phyloP scores from a whole-genome alignment of 2,888 invertebrate genomes.

The Buathra laborator region DNA sequence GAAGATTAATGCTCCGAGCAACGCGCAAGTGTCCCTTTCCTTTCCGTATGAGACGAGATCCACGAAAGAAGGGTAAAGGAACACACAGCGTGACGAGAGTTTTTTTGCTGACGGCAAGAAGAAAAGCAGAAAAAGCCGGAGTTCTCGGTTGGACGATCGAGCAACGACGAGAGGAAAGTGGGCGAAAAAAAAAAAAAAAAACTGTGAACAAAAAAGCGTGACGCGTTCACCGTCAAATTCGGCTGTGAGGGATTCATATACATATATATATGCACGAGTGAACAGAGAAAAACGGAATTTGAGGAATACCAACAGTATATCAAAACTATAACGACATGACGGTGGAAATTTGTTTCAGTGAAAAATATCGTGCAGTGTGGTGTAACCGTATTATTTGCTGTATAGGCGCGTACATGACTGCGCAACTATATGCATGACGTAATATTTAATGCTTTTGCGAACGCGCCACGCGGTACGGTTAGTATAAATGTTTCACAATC shows the following conservation, averaged over 20 bases:
- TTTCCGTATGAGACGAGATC: not conserved
- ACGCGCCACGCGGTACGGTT: slow-evolving; percentile 18
- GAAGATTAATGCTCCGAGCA: slow-evolving; percentile 71
- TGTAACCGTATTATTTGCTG: slow-evolving; percentile 7
- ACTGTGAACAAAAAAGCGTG: not conserved
- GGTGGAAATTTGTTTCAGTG: slow-evolving; percentile 41
- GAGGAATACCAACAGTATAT: not conserved
- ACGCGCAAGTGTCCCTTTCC: slow-evolving; percentile 31
- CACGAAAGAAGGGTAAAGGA: slow-evolving; percentile 4
- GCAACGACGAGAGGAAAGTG: slow-evolving; percentile 55
- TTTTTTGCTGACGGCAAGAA: slow-evolving; percentile 16
- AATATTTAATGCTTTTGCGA: slow-evolving; percentile 47
- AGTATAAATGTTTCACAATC: slow-evolving; percentile 3
- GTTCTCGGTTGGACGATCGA: slow-evolving; percentile 33
- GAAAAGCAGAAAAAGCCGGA: slow-evolving; percentile 30
- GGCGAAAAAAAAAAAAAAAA: slow-evolving; percentile 56
- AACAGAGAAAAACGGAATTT: not conserved
- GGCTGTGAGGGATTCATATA: not conserved
- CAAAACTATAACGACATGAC: slow-evolving; percentile 37
- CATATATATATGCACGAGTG: not conserved
- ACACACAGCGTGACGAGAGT: slow-evolving; percentile 16
- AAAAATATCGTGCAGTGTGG: slow-evolving; percentile 39
- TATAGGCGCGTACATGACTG: slow-evolving; percentile 27
- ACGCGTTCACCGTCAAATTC: not conserved
- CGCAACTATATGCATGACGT: slow-evolving; percentile 37